phyloP scores from a whole-genome alignment of 2,113 vertebrate genomes.

The Archocentrus centrarchus region DNA sequence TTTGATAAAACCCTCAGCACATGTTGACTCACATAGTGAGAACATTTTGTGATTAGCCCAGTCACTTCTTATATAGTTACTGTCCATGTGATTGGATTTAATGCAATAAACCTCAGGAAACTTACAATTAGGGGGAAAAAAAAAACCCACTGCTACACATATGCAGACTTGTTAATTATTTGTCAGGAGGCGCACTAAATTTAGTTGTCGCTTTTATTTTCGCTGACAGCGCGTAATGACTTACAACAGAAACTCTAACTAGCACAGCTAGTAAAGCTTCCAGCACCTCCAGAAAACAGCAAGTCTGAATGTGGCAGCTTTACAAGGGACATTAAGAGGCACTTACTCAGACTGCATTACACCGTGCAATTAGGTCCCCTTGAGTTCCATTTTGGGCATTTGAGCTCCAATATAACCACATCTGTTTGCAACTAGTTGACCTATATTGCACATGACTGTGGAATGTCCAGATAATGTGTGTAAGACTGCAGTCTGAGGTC shows the following conservation, averaged over 20 bases:
- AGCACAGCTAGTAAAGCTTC: background rate
- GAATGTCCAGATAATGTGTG: slow-evolving; percentile 46
- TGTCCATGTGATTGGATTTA: background rate
- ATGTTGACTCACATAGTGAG: background rate
- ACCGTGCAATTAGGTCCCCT: slow-evolving; percentile 45
- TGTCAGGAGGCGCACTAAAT: background rate
- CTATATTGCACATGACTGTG: slow-evolving; percentile 44
- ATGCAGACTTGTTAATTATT: background rate
- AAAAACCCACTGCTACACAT: background rate
- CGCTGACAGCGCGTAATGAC: background rate
- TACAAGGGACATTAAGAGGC: slow-evolving; percentile 41
- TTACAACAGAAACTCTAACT: background rate
- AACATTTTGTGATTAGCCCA: background rate
- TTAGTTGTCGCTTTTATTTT: background rate
- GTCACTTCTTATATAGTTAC: slow-evolving; percentile 1
- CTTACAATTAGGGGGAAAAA: background rate
- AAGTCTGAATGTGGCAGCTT: slow-evolving; percentile 34
- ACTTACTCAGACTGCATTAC: slow-evolving; percentile 30
- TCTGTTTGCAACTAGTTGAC: slow-evolving; percentile 76
- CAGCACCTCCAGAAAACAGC: background rate
- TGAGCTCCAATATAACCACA: slow-evolving; percentile 58
- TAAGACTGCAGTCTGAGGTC: slow-evolving; percentile 29
- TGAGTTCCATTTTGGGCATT: slow-evolving; percentile 47
- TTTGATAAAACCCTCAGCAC: slow-evolving; percentile 8
- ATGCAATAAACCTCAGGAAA: background rate